A percentile compares a stretch with the other conserved stretches of the same genome.
Evolutionary conservation across 2,888 invertebrate genomes (phyloP).

Genomic region (Physocephala rufipes): DNA sequence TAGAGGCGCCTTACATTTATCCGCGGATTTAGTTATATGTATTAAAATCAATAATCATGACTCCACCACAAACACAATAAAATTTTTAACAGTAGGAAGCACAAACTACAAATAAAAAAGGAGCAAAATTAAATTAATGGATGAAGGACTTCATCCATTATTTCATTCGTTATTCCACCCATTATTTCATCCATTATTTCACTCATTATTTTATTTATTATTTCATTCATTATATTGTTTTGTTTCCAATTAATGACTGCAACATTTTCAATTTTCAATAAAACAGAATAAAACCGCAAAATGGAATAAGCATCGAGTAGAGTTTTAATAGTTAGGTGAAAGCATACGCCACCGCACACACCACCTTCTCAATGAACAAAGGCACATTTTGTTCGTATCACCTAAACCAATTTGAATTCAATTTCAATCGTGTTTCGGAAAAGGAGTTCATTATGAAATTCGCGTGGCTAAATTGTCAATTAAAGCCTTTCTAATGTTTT

Average conservation of each 20-base stretch:
- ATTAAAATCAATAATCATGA: too few relatives aligned
- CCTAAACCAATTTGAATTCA: background rate
- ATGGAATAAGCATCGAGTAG: background rate
- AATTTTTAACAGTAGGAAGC: background rate
- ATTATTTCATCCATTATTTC: too few relatives aligned
- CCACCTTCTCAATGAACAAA: background rate
- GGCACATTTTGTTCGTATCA: background rate
- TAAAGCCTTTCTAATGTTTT: constrained; percentile 18
- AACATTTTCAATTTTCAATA: too few relatives aligned
- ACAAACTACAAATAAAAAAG: background rate
- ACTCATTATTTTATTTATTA: too few relatives aligned
- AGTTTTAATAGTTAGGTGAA: background rate
- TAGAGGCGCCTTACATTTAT: too few relatives aligned
- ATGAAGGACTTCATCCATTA: too few relatives aligned
- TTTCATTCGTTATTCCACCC: too few relatives aligned
- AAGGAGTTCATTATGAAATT: constrained; percentile 30
- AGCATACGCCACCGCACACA: too few relatives aligned
- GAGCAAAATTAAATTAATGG: background rate
- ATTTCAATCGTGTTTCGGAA: background rate
- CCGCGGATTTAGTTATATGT: too few relatives aligned
- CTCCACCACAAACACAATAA: background rate
- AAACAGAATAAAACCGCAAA: background rate
- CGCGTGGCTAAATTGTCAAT: constrained; percentile 29
- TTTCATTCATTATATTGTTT: too few relatives aligned
- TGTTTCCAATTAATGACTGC: too few relatives aligned